Percentiles rank a stretch among this genome's conserved stretches.
Evolutionary conservation across 2,888 invertebrate species (phyloP).

Genomic region (Drymonia ruficornis): DNA sequence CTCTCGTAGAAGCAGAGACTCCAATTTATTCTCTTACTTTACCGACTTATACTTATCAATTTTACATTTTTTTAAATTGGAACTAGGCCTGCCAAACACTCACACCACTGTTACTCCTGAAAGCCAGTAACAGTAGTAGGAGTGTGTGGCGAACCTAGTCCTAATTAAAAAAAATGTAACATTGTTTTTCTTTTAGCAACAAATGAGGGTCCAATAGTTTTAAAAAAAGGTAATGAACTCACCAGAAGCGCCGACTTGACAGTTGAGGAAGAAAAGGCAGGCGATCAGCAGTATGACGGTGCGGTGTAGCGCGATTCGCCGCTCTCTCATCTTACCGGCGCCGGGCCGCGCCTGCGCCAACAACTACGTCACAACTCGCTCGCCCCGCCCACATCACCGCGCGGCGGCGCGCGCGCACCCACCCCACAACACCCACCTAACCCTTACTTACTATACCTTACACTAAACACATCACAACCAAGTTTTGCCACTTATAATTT

Average conservation of each 20-base stretch:
- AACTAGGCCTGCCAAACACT: no score
- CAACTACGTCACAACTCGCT: conserved; percentile 72
- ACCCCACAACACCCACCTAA: conserved; percentile 31
- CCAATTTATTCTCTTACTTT: no score
- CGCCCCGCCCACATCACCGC: conserved; percentile 68
- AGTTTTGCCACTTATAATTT: conserved; percentile 79
- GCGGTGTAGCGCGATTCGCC: conserved; percentile 76
- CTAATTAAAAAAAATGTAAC: no score
- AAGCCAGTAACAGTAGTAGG: no score
- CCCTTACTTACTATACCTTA: conserved; percentile 75
- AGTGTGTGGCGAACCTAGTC: no score
- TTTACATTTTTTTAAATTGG: no score
- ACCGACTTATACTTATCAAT: no score
- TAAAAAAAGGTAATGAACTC: conserved; percentile 52
- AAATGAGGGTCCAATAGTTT: conserved; percentile 48
- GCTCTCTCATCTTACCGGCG: conserved; percentile 84
- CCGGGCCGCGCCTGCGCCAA: conserved; percentile 81
- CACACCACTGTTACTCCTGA: no score
- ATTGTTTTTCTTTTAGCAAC: no score
- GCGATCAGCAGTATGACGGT: conserved; percentile 76
- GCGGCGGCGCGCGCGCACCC: conserved; percentile 59
- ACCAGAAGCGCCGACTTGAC: conserved; percentile 78
- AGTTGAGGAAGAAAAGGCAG: conserved; percentile 75
- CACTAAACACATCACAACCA: conserved; percentile 83
- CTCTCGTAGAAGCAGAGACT: no score